Percentiles rank a stretch among this genome's conserved stretches.
Evolutionary conservation across 2,888 invertebrate species (phyloP).

Genomic region (Miltochrista miniata): DNA sequence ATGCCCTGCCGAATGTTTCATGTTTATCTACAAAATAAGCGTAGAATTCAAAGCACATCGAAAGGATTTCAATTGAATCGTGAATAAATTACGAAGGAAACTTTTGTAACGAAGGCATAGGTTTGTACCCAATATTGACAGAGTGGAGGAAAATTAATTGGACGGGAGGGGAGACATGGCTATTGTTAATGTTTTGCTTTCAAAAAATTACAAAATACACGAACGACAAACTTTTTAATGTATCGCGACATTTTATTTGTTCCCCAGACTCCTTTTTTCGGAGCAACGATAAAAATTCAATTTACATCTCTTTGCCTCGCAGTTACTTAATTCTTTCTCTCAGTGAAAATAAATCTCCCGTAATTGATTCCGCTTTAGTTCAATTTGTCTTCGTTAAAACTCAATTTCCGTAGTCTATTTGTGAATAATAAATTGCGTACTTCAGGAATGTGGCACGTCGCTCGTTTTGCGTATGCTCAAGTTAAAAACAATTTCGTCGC

Average conservation of each 20-base stretch:
- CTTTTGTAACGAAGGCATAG: slow-evolving; percentile 28
- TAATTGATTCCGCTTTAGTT: slow-evolving; percentile 82
- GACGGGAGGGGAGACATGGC: slow-evolving; percentile 9
- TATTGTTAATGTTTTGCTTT: slow-evolving; percentile 24
- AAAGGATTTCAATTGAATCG: slow-evolving; percentile 28
- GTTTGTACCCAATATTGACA: slow-evolving; percentile 25
- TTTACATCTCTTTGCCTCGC: slow-evolving; percentile 74
- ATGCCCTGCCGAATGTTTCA: slow-evolving; percentile 15
- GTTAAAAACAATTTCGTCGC: slow-evolving; percentile 58
- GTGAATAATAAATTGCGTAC: slow-evolving; percentile 79
- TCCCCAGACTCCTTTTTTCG: slow-evolving; percentile 53
- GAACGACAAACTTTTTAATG: slow-evolving; percentile 54
- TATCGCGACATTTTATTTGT: slow-evolving; percentile 51
- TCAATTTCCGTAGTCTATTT: slow-evolving; percentile 80
- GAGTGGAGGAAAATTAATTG: slow-evolving; percentile 25
- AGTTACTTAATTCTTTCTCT: slow-evolving; percentile 77
- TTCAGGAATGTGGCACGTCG: slow-evolving; percentile 63
- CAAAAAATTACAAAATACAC: slow-evolving; percentile 45
- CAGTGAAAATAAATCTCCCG: slow-evolving; percentile 78
- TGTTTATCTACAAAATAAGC: slow-evolving; percentile 24
- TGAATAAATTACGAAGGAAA: slow-evolving; percentile 30
- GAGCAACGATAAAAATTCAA: slow-evolving; percentile 73
- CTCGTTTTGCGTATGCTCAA: slow-evolving; percentile 58
- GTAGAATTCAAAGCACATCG: slow-evolving; percentile 22
- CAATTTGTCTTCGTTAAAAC: slow-evolving; percentile 83